phyloP scores from a whole-genome alignment of 2,797 vertebrate genomes.

The Chiloscyllium punctatum region DNA sequence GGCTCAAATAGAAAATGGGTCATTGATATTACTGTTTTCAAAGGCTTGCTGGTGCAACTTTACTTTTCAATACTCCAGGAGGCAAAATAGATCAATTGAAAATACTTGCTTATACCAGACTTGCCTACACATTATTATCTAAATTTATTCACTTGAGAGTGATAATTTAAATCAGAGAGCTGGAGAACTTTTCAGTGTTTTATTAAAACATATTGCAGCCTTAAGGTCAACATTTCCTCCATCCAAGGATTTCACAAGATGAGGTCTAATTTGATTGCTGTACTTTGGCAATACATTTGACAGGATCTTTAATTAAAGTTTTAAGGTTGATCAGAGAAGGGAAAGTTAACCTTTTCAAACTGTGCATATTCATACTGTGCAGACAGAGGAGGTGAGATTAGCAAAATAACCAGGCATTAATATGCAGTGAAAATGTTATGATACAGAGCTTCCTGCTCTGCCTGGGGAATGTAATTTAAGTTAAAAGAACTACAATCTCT shows the following conservation, averaged over 20 bases:
- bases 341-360: conserved; percentile 23
- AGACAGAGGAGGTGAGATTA: neutral
- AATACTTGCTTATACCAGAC: neutral
- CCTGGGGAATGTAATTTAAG: neutral
- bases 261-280: conserved; percentile 18
- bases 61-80: neutral
- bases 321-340: conserved; percentile 4
- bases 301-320: neutral
- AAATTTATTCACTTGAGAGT: neutral
- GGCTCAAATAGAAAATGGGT: too few species aligned
- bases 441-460: neutral
- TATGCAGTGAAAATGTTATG: neutral
- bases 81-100: neutral
- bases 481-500: neutral
- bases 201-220: neutral
- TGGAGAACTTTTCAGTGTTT: neutral
- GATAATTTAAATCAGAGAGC: neutral
- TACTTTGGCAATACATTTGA: neutral
- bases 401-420: conserved; percentile 2
- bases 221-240: conserved; percentile 18
- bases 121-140: neutral
- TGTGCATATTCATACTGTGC: conserved; percentile 9
- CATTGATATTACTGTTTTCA: too few species aligned
- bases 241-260: neutral
- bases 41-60: neutral